Conservation (phyloP, 1,140 invertebrate genomes). For the Drosophila repletoides region DNA sequence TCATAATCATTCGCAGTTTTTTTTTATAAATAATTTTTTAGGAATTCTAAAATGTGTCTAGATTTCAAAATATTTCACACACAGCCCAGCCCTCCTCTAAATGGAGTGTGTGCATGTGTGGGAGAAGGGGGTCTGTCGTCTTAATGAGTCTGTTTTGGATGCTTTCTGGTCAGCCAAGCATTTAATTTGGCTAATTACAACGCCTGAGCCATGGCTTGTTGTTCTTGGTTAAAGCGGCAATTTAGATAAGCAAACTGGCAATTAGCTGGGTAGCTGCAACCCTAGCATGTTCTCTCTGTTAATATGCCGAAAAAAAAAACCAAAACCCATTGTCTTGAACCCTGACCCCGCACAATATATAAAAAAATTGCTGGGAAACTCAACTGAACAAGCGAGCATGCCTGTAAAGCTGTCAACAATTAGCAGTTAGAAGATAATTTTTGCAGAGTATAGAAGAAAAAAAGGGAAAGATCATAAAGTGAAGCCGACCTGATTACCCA, state of each 20-base stretch:
- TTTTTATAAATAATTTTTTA: too few relatives aligned
- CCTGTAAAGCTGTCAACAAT: constrained; percentile 39
- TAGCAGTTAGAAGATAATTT: constrained; percentile 21
- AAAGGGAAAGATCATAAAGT: constrained; percentile 26
- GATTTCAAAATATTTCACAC: constrained; percentile 4
- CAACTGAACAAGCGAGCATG: constrained; percentile 7
- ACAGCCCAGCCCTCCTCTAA: too few relatives aligned
- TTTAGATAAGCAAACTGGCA: constrained; percentile 75
- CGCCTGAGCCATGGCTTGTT: constrained; percentile 58
- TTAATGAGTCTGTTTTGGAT: constrained; percentile 32
- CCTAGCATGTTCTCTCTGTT: constrained; percentile 19
- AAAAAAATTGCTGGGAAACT: constrained; percentile 58
- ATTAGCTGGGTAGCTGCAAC: constrained; percentile 49
- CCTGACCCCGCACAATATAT: constrained; percentile 72
- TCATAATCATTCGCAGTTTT: too few relatives aligned
- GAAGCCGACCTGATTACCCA: constrained; percentile 30
- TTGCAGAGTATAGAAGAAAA: background rate
- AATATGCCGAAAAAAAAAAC: too few relatives aligned
- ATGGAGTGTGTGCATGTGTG: too few relatives aligned
- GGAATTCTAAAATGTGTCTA: too few relatives aligned
- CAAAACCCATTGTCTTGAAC: constrained; percentile 70
- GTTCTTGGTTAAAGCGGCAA: constrained; percentile 76
- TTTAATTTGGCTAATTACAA: constrained; percentile 74
- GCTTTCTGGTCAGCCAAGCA: constrained; percentile 61
- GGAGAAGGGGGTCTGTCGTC: background rate